A percentile compares a stretch with the other conserved stretches of the same genome.
phyloP scores from a whole-genome alignment of 2,113 vertebrate genomes.

The Etia nguti region DNA sequence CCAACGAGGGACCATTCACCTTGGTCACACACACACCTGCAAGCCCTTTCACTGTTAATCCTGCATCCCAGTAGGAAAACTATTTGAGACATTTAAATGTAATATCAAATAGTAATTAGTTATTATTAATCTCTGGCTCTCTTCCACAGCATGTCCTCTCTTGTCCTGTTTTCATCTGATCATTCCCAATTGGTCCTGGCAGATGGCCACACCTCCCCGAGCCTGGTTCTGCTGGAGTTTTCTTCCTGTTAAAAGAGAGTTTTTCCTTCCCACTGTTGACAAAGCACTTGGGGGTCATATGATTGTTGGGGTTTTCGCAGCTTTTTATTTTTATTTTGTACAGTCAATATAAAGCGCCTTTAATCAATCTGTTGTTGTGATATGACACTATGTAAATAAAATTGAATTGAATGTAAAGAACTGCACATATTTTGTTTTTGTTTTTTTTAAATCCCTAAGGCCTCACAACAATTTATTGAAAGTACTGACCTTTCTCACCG shows the following conservation, averaged over 20 bases:
- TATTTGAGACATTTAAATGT: background rate
- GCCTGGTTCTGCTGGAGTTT: background rate
- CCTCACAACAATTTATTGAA: background rate
- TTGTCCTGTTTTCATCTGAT: background rate
- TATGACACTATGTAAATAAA: fast-evolving
- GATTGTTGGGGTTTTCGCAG: background rate
- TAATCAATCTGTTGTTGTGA: background rate
- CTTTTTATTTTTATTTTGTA: background rate
- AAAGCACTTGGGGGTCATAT: background rate
- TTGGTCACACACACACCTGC: background rate
- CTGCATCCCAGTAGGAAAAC: background rate
- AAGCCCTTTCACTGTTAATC: background rate
- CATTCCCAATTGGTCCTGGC: background rate
- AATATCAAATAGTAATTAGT: background rate
- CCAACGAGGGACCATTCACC: background rate
- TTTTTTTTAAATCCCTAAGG: background rate
- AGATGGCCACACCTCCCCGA: fast-evolving
- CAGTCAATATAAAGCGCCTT: background rate
- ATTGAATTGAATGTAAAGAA: background rate
- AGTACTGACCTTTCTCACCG: background rate
- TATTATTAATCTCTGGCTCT: background rate
- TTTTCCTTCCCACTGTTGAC: background rate
- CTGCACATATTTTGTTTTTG: background rate
- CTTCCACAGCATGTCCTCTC: fast-evolving
- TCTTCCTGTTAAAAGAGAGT: fast-evolving